Conservation (phyloP, 2,888 invertebrate species). For the Coleophora flavipennella region DNA sequence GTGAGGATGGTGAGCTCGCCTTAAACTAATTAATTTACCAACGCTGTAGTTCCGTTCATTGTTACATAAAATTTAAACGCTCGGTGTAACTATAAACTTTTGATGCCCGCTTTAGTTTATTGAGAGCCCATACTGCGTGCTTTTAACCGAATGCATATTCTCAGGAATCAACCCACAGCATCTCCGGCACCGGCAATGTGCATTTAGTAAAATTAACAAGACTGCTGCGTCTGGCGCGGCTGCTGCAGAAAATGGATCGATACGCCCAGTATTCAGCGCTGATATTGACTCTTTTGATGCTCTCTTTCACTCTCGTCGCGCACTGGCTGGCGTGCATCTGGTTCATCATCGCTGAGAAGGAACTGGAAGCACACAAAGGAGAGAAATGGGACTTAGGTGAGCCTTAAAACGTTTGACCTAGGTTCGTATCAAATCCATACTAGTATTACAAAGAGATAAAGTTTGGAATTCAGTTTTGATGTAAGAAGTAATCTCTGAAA, state of each 20-base stretch:
- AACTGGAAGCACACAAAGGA: slow-evolving; percentile 81
- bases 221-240: slow-evolving; percentile 87
- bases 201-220: slow-evolving; percentile 95
- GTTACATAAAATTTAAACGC: slow-evolving; percentile 18
- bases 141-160: slow-evolving; percentile 1
- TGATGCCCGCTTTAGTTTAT: too few species aligned
- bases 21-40: slow-evolving; percentile 24
- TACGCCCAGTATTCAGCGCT: slow-evolving; percentile 97
- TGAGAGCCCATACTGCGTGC: neutral
- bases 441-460: too few species aligned
- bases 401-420: too few species aligned
- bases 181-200: too few species aligned
- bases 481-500: too few species aligned
- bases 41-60: slow-evolving; percentile 21
- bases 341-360: slow-evolving; percentile 95
- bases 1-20: slow-evolving; percentile 80
- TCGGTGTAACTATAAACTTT: neutral
- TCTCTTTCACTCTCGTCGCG: slow-evolving; percentile 93
- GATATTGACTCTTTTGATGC: slow-evolving; percentile 93
- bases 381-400: slow-evolving; percentile 89
- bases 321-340: slow-evolving; percentile 98
- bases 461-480: too few species aligned
- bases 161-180: slow-evolving; percentile 79
- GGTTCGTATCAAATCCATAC: too few species aligned
- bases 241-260: slow-evolving; percentile 96